Conservation (phyloP, 2,113 vertebrate species). For the Malurus cyaneus region DNA sequence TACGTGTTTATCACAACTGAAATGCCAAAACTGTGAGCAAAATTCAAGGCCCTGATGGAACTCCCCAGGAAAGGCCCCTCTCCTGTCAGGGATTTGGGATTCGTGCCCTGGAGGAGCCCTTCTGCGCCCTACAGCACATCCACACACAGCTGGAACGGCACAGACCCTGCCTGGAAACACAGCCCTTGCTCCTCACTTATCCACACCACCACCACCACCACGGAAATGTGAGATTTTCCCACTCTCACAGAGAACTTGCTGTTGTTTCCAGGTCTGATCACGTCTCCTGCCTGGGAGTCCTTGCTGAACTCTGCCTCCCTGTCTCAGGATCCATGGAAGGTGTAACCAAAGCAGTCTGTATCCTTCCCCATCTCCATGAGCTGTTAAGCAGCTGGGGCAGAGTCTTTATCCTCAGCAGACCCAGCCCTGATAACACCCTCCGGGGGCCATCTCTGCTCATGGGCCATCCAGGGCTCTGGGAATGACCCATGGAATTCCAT, state of each 20-base stretch:
- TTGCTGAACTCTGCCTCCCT: background rate
- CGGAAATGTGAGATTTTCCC: background rate
- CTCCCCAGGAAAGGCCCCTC: background rate
- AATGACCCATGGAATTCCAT: no score
- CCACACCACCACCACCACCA: background rate
- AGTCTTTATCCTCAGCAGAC: no score
- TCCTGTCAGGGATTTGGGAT: background rate
- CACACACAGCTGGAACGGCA: background rate
- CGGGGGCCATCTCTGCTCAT: no score
- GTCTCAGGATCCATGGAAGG: no score
- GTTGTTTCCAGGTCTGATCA: background rate
- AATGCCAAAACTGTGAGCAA: background rate
- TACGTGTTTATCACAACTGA: no score
- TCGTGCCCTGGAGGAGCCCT: background rate
- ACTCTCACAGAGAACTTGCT: background rate
- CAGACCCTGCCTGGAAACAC: background rate
- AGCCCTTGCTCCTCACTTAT: background rate
- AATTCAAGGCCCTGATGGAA: background rate
- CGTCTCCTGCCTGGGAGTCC: no score
- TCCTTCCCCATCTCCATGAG: no score
- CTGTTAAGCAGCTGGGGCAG: no score
- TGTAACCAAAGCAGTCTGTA: no score
- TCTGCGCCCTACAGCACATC: background rate
- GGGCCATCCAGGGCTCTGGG: no score
- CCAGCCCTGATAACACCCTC: no score